Evolutionary conservation across 2,888 invertebrate genomes (phyloP).

Genomic region (Meteorus colon): DNA sequence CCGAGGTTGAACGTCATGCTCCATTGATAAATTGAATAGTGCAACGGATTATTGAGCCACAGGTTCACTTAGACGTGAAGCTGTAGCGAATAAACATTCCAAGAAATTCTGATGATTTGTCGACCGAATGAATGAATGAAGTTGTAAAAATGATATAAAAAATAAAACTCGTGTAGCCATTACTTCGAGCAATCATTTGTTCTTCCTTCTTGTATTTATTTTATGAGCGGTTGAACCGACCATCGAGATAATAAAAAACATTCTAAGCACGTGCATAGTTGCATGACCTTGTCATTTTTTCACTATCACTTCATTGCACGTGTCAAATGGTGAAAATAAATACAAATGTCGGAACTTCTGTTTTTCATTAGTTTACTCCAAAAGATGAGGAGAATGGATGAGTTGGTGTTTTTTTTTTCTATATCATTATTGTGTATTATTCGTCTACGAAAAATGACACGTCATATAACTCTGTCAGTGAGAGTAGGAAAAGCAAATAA

Average conservation of each 20-base stretch:
- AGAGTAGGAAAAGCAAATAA: background rate
- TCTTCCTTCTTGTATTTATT: background rate
- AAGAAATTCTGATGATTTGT: background rate
- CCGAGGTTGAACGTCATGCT: slow-evolving; percentile 19
- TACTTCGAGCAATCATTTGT: background rate
- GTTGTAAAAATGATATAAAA: background rate
- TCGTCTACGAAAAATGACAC: background rate
- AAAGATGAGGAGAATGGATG: no score
- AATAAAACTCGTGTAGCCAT: background rate
- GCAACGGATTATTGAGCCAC: background rate
- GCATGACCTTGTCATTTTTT: background rate
- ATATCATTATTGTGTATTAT: background rate
- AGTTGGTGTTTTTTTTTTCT: background rate
- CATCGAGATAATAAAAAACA: background rate
- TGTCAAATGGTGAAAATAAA: background rate
- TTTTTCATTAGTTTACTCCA: background rate
- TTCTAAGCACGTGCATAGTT: background rate
- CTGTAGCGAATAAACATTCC: background rate
- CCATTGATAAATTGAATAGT: slow-evolving; percentile 15
- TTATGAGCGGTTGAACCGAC: background rate
- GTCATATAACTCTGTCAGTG: background rate
- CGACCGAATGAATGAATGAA: background rate
- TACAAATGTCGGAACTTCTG: background rate
- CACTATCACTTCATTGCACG: background rate
- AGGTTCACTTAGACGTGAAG: background rate